Percentiles rank a stretch among this genome's conserved stretches.
phyloP scores from a whole-genome alignment of 2,113 vertebrate species.

The Sceloporus undulatus region DNA sequence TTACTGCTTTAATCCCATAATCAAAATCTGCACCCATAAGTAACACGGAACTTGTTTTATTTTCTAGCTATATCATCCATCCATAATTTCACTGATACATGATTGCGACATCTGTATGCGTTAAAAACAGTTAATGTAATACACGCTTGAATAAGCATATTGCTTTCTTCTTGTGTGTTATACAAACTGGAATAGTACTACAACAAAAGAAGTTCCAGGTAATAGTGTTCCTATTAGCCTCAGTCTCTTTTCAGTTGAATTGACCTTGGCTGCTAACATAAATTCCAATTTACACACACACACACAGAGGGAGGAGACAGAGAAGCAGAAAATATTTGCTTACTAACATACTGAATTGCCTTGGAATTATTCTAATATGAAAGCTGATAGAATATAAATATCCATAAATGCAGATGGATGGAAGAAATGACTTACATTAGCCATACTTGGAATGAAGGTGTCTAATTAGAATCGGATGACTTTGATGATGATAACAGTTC shows the following conservation, averaged over 20 bases:
- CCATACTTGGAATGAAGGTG: constrained; percentile 31
- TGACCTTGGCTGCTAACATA: constrained; percentile 13
- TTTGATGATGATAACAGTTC: constrained; percentile 53
- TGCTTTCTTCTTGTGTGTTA: not conserved
- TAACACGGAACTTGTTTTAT: not conserved
- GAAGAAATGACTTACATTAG: constrained; percentile 55
- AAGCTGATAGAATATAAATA: not conserved
- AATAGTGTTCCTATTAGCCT: not conserved
- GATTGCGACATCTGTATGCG: not conserved
- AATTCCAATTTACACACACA: constrained; percentile 12
- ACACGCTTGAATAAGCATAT: not conserved
- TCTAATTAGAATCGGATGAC: constrained; percentile 66
- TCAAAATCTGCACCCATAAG: not conserved
- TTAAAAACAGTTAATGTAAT: not conserved
- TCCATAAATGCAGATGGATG: constrained; percentile 67
- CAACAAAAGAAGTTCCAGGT: not conserved
- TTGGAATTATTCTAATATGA: constrained; percentile 40
- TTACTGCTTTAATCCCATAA: not conserved
- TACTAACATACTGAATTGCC: constrained; percentile 68
- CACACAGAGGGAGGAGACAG: not conserved
- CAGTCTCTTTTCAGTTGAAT: not conserved
- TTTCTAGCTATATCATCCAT: not conserved
- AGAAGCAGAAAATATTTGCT: constrained; percentile 19
- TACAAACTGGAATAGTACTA: not conserved
- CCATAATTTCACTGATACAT: not conserved